Conservation (phyloP, 35 echinoderm and acorn worm genomes). For the Holothuria glaberrima region DNA sequence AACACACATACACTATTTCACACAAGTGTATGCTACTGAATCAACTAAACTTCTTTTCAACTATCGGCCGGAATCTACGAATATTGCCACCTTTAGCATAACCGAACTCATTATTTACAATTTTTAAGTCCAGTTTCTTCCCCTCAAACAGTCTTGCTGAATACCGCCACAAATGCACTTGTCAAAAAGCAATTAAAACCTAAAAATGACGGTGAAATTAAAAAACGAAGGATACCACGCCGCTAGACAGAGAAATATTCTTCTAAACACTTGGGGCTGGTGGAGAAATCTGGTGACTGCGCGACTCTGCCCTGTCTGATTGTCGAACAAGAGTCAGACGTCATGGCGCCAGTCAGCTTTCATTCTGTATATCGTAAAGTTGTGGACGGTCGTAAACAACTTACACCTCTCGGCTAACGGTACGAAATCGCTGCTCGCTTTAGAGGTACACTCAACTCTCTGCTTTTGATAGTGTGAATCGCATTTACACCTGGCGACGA, state of each 20-base stretch:
- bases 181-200: slow-evolving; percentile 50
- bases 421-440: background rate
- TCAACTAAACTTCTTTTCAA: too few species aligned
- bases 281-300: slow-evolving; percentile 34
- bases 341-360: slow-evolving; percentile 30
- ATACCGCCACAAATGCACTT: slow-evolving; percentile 45
- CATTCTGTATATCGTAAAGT: slow-evolving; percentile 45
- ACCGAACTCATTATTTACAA: background rate
- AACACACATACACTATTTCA: too few species aligned
- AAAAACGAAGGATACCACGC: slow-evolving; percentile 17
- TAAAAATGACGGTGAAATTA: slow-evolving; percentile 21
- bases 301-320: slow-evolving; percentile 26
- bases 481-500: slow-evolving; percentile 44
- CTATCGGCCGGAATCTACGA: background rate
- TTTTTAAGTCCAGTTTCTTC: background rate
- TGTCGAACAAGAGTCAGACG: slow-evolving; percentile 36
- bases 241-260: background rate
- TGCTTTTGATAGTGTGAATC: slow-evolving; percentile 4
- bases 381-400: slow-evolving; percentile 33
- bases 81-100: background rate
- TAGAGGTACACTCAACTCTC: background rate
- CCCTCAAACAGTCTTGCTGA: background rate
- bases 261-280: slow-evolving; percentile 32
- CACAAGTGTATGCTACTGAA: too few species aligned
- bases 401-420: slow-evolving; percentile 32